Evolutionary conservation across 2,888 invertebrate genomes (phyloP), one percentile per base, ranked within the genome.

Genomic region (Dioctria linearis): DNA sequence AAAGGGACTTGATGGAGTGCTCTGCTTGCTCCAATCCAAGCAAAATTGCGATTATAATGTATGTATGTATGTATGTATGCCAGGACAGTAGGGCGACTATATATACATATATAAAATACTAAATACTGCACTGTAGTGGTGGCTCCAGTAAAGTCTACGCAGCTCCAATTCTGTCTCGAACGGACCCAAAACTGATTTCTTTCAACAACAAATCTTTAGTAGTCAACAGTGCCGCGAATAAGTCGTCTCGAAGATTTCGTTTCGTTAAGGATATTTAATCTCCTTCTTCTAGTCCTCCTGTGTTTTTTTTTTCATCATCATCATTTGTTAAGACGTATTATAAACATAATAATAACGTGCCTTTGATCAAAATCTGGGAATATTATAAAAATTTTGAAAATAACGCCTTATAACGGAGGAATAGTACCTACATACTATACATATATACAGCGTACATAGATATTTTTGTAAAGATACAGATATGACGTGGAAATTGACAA

Each of bases 91-190:
- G 39, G 46, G 54, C n/a, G 73, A 73, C 59, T 73, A 3, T 4
- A 73, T 25, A 25, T 25, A 25, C 25, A 25, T 25, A 25, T 25
- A 25, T 25, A 2, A 25, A 25, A 25, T 25, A 25, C 25, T 25
- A 25, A 25, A 25, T 25, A 57, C 59, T 25, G 25, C 42, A 40
- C 5, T 73, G 73, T 73, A 51, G 73, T 73, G 57, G 73, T 73
- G 73, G 73, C 73, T 73, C 73, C 59, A 73, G 43, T 57, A 25
- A n/a, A 73, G 73, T 73, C 73, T 59, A 73, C 73, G 73, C 73
- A 73, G 73, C 59, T 73, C 73, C 59, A n/a, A 40, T 11, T 71
- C 57, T 37, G 71, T 54, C 71, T 71, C 69, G 73, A 5, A 40
- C 51, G n/a, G 67, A 25, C 25, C 25, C 25, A 25, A 51, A 73